These are phyloP conservation scores for Gymnarchus niloticus DNA, from an alignment of 2,113 vertebrate genomes.

Conservation along the genomic window DNA sequence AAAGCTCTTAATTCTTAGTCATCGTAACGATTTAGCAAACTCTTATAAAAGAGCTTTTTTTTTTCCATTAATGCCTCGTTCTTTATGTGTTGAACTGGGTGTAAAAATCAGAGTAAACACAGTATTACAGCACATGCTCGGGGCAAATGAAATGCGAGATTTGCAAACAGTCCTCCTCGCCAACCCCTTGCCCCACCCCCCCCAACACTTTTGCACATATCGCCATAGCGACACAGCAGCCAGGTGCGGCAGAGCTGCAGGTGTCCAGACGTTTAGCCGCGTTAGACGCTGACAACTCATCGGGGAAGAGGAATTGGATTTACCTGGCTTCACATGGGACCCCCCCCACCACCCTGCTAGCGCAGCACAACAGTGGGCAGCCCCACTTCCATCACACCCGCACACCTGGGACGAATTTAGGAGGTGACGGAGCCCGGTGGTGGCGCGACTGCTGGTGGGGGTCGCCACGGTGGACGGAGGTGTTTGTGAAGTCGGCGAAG, in stretches of 20 bases:
- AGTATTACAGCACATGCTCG: constrained; percentile 38
- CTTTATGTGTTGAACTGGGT: constrained; percentile 53
- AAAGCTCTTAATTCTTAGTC: constrained; percentile 62
- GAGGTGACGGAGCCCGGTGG: constrained; percentile 39
- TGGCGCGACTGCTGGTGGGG: constrained; percentile 28
- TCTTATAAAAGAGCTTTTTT: constrained; percentile 53
- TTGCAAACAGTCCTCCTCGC: constrained; percentile 39
- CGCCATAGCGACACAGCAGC: constrained; percentile 42
- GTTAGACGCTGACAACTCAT: constrained; percentile 66
- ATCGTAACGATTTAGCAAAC: constrained; percentile 56
- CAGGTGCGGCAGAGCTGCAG: constrained; percentile 69
- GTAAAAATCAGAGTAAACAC: constrained; percentile 55
- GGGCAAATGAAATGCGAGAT: constrained; percentile 48
- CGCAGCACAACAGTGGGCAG: constrained; percentile 46
- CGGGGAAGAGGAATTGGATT: constrained; percentile 63
- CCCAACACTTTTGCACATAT: constrained; percentile 17
- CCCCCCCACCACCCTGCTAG: constrained; percentile 50
- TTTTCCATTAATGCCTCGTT: constrained; percentile 45
- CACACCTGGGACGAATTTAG: constrained; percentile 62
- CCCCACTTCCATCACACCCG: neutral
- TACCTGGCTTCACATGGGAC: constrained; percentile 42
- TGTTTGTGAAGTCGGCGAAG: constrained; percentile 10
- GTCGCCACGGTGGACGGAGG: constrained; percentile 22
- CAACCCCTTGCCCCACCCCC: constrained; percentile 26
- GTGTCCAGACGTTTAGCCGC: constrained; percentile 63